These are phyloP conservation scores for Batillaria attramentaria DNA, from an alignment of 1,140 invertebrate species.

Conservation along the genomic window DNA sequence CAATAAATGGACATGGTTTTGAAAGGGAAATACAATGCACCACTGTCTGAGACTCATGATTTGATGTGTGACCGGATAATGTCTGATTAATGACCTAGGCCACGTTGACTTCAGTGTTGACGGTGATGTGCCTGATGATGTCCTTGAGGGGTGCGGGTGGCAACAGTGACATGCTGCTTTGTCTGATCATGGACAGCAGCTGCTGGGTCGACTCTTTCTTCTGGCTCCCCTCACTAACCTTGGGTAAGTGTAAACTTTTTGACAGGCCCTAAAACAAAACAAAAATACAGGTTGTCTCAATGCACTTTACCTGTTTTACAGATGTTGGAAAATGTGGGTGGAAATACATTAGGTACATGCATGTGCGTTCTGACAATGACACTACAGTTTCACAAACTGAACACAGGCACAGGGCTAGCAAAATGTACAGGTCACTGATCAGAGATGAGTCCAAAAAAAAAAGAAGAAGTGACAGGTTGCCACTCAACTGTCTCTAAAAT, in stretches of 20 bases:
- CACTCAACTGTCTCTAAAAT: no score
- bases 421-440: no score
- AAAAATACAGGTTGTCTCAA: no score
- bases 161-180: conserved; percentile 24
- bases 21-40: background rate
- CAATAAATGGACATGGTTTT: background rate
- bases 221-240: conserved; percentile 4
- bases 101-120: background rate
- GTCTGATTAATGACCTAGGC: background rate
- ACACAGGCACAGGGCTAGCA: no score
- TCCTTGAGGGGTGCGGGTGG: conserved; percentile 8
- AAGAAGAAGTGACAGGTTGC: no score
- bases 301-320: no score
- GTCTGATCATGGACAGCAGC: conserved; percentile 16
- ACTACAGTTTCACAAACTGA: no score
- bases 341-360: no score
- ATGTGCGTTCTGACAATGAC: no score
- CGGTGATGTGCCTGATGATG: conserved; percentile 15
- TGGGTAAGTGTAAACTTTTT: background rate
- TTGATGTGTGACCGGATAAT: background rate
- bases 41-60: background rate
- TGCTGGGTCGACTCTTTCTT: conserved; percentile 1
- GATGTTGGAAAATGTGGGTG: no score
- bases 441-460: no score
- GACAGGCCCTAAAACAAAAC: no score